A percentile compares a stretch with the other conserved stretches of the same genome.
Conservation (phyloP, 2,113 vertebrate species). For the Aix galericulata region DNA sequence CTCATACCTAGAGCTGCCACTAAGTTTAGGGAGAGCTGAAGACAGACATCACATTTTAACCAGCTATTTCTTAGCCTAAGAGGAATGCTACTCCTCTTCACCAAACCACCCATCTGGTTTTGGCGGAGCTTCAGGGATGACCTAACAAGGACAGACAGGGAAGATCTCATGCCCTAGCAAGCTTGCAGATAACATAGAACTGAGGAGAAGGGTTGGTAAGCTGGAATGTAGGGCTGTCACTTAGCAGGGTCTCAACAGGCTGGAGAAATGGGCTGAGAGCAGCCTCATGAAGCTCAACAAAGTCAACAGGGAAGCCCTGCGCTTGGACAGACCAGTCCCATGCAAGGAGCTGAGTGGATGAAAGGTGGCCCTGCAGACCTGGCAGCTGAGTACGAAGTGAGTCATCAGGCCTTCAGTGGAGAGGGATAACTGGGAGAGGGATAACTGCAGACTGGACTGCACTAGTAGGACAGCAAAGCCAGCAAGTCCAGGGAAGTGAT, state of each 20-base stretch:
- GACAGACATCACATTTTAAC: not conserved
- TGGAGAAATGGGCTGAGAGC: not conserved
- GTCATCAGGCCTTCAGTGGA: not conserved
- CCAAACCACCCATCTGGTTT: not conserved
- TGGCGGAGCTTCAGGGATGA: not conserved
- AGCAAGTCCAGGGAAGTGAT: accelerated
- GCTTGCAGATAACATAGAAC: not conserved
- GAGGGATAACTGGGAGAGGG: not conserved
- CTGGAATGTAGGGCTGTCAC: not conserved
- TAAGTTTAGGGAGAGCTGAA: not conserved
- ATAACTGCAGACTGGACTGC: not conserved
- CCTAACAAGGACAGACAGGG: not conserved
- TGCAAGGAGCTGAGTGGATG: not conserved
- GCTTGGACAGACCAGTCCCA: not conserved
- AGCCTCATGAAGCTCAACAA: not conserved
- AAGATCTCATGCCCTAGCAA: not conserved
- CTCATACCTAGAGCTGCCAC: not conserved
- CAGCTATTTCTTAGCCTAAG: not conserved
- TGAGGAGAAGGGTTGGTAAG: not conserved
- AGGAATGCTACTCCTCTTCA: not conserved
- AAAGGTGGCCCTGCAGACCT: not conserved
- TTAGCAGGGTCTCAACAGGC: not conserved
- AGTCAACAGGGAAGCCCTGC: not conserved
- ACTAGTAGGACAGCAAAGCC: not conserved
- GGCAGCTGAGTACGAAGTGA: not conserved